Conservation (phyloP, 2,113 vertebrate genomes). For the Myanophis thanlyinensis region DNA sequence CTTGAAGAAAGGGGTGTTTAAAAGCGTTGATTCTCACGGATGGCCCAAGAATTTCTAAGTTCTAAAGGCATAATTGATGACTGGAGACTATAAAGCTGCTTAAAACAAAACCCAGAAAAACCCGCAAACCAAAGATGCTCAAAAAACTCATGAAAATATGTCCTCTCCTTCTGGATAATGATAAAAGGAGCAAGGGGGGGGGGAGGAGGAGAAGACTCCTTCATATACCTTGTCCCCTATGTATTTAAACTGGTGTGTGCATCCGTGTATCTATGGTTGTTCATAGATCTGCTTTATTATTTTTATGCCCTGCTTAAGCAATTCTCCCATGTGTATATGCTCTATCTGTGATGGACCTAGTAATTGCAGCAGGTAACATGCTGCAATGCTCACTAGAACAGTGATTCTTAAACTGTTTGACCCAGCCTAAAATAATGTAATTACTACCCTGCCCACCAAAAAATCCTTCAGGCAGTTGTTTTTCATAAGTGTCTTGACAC, state of each 20-base stretch:
- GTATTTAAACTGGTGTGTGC: background rate
- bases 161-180: background rate
- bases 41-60: background rate
- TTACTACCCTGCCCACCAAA: background rate
- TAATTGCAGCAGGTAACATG: background rate
- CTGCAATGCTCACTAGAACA: background rate
- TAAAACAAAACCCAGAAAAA: background rate
- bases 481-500: background rate
- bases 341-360: background rate
- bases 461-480: background rate
- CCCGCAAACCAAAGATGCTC: background rate
- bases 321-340: background rate
- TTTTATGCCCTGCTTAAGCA: rapidly evolving
- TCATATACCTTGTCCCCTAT: background rate
- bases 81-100: background rate
- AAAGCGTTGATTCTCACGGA: background rate
- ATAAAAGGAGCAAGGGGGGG: no score
- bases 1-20: background rate
- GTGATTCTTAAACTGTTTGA: background rate
- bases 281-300: rapidly evolving
- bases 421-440: background rate
- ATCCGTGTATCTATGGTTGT: background rate
- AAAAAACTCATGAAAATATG: background rate
- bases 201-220: background rate
- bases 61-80: background rate